Evolutionary conservation across 2,888 invertebrate species (phyloP), one percentile per base, ranked within the genome.

Genomic region (Drosophila kuntzei): DNA sequence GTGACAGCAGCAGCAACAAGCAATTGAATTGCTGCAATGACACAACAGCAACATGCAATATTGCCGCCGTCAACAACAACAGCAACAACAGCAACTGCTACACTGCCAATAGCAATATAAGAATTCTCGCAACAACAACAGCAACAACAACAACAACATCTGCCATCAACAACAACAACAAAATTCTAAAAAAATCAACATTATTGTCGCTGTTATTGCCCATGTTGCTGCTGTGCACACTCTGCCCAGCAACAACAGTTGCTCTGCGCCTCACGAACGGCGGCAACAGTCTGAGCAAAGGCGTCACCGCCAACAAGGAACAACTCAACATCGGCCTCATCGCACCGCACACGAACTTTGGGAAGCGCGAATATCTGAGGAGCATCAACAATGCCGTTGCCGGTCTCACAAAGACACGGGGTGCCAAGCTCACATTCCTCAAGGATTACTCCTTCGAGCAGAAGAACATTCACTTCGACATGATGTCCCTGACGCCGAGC

Each of bases 401-500:
- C 22, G 93, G 93, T 32, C 91, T 96, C 50, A 94, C 94, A 69
- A 94, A 93, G 87, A 93, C 93, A 16, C 93, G 94, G 57, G 94
- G 94, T 27, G 93, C 93, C 44, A 94, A 93, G 80, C 92, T 95
- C 80, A 93, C 93, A 63, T 95, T 95, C 92, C 91, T 95, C 63
- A 94, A 94, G 90, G 94, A 94, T 85, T 95, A 94, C 89, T 93
- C 93, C 72, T 95, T 96, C 88, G 94, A 94, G 54, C 93, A 93
- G 63, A 92, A 93, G 60, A 94, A 95, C 87, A 94, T 95, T 62
- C 94, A 94, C 82, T 93, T 93, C 81, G 94, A 94, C 63, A 94
- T 95, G 93, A 95, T 96, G 94, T 94, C 94, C 66, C 92, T 96
- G 65, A 95, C 95, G 70, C 96, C 96, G 29, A 95, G 95, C 92